Base-by-base conservation (phyloP, 2,797 vertebrate genomes). In the Crocidura indochinensis region DNA sequence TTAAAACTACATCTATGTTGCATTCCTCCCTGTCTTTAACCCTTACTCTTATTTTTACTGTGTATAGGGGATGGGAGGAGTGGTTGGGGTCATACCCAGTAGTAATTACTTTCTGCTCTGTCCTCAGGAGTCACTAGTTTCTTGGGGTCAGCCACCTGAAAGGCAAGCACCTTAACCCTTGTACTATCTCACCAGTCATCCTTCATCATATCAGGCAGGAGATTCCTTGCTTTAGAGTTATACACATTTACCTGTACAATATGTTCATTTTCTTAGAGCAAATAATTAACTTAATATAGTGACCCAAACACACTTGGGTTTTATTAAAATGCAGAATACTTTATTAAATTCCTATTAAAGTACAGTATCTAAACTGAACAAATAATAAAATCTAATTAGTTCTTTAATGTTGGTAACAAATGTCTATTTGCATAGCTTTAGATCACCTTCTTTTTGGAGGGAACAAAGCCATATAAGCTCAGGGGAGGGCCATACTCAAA, bases 221-320 rank as follows among this genome's bases (percentile, higher is more conserved):
- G 56, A 11, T 46, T 14, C 12, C 88, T 72, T 84, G 47, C 49
- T 89, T 86, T 84, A 83, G 11, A 8, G 84, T 81, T 83, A 88
- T 20, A 65, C 24, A 31, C 0, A 84, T 51, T 77, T 75, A 51
- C 26, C 47, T 82, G 27, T 29, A 3, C 64, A 88, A 71, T 15
- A 77, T 44, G n/a, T 2, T 78, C 73, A 68, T 84, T 68, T 51
- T 74, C 6, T 14, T 29, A 53, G 7, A 51, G 29, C 24, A 77
- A 82, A 47, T 60, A 84, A 56, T 62, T 56, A 71, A 64, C 9
- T 46, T 24, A 91, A 47, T 56, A 87, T 76, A 77, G 11, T 77
- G 60, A 85, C 10, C 2, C 10, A 27, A 84, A 27, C 0, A 15
- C 3, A 65, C 26, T 84, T 73, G 19, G 2, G 3, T 84, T 69